phyloP scores from a whole-genome alignment of 2,888 invertebrate species.

The Lasioglossum marginatum region DNA sequence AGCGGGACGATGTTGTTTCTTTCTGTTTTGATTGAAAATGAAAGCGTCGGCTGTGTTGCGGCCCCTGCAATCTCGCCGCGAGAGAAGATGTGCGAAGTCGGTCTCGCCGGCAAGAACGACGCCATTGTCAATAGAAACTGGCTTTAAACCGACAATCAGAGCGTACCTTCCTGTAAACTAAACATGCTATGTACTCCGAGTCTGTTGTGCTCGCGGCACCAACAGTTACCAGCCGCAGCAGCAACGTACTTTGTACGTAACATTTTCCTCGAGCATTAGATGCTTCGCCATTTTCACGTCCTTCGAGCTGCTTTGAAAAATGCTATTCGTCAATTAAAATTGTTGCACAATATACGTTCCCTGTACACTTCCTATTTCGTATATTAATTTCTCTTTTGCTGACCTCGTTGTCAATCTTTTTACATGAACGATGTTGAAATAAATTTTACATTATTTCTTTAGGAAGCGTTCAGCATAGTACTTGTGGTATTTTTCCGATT shows the following conservation, averaged over 20 bases:
- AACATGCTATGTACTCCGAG: conserved; percentile 30
- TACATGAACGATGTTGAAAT: not conserved
- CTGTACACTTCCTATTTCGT: not conserved
- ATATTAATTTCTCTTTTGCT: not conserved
- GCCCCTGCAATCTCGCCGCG: conserved; percentile 17
- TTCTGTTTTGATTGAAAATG: conserved; percentile 43
- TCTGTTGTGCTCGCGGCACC: conserved; percentile 33
- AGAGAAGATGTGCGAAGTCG: conserved; percentile 9
- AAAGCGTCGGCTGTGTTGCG: conserved; percentile 30
- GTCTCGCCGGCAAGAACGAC: conserved; percentile 44
- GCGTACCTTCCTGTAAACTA: conserved; percentile 61
- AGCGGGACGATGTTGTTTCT: not conserved
- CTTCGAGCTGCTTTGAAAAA: not conserved
- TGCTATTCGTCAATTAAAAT: not conserved
- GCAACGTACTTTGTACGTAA: conserved; percentile 43
- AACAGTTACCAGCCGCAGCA: conserved; percentile 32
- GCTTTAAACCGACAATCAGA: conserved; percentile 69
- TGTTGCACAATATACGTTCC: not conserved
- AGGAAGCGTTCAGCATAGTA: not conserved
- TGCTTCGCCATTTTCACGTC: not conserved
- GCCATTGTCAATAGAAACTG: conserved; percentile 68
- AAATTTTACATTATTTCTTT: not conserved
- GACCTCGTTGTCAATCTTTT: not conserved
- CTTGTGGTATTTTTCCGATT: not conserved
- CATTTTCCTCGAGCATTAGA: conserved; percentile 38